Percentiles rank a stretch among this genome's conserved stretches.
phyloP scores from a whole-genome alignment of 2,888 invertebrate genomes.

The Epirrhoe alternata region DNA sequence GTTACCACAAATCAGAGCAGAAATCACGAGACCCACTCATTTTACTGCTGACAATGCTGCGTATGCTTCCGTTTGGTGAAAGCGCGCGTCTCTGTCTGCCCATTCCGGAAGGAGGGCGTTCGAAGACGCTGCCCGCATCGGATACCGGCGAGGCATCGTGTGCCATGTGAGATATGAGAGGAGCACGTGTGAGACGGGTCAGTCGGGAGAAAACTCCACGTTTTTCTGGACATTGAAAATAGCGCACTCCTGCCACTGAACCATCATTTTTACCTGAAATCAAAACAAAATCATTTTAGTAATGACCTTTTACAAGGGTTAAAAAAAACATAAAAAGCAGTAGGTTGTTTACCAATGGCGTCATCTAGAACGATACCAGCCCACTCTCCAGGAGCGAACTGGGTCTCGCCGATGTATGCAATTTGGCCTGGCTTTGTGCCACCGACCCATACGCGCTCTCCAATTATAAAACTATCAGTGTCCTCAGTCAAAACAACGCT shows the following conservation, averaged over 20 bases:
- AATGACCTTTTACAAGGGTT: neutral
- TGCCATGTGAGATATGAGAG: constrained; percentile 84
- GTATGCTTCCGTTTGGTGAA: constrained; percentile 81
- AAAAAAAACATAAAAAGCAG: neutral
- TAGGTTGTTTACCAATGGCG: constrained; percentile 89
- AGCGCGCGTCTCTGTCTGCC: constrained; percentile 72
- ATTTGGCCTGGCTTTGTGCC: constrained; percentile 96
- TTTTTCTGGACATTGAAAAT: constrained; percentile 97
- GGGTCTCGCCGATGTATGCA: constrained; percentile 97
- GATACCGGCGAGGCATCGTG: constrained; percentile 80
- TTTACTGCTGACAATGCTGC: constrained; percentile 82
- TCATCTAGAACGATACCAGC: constrained; percentile 98
- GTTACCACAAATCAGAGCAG: neutral
- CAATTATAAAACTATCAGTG: constrained; percentile 98
- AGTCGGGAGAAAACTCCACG: constrained; percentile 97
- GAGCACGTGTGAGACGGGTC: constrained; percentile 92
- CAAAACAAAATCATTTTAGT: constrained; percentile 14
- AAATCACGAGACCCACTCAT: constrained; percentile 70
- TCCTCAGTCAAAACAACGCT: constrained; percentile 94
- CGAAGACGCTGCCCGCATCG: constrained; percentile 80
- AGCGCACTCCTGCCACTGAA: constrained; percentile 95
- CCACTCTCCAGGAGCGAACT: constrained; percentile 99
- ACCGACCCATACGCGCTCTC: constrained; percentile 97
- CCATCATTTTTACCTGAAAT: constrained; percentile 97
- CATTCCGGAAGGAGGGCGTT: constrained; percentile 77